phyloP scores from a whole-genome alignment of 2,888 invertebrate genomes.

The Osmoderma eremita region DNA sequence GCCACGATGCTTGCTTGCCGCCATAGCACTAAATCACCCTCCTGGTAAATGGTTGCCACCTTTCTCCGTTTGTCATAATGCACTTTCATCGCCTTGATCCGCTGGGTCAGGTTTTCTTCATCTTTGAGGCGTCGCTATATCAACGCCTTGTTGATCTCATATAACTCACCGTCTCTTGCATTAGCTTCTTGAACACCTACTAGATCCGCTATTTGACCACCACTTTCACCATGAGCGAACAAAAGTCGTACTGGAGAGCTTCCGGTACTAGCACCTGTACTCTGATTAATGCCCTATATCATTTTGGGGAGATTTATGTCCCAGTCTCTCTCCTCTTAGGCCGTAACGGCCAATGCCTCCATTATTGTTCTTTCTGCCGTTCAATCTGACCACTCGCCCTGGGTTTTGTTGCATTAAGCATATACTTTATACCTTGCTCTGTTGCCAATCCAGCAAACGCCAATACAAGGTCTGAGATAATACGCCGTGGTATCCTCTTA shows the following conservation, averaged over 20 bases:
- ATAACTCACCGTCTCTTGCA: not conserved
- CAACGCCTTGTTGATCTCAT: not conserved
- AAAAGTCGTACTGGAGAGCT: slow-evolving; percentile 51
- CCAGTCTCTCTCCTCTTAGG: slow-evolving; percentile 52
- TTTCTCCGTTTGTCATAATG: slow-evolving; percentile 40
- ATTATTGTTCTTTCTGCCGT: slow-evolving; percentile 52
- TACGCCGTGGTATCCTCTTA: slow-evolving; percentile 44
- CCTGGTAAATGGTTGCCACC: slow-evolving; percentile 44
- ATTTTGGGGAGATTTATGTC: slow-evolving; percentile 50
- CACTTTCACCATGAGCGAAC: slow-evolving; percentile 50
- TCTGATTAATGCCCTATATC: slow-evolving; percentile 54
- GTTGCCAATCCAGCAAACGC: slow-evolving; percentile 45
- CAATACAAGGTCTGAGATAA: slow-evolving; percentile 46
- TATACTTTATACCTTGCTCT: slow-evolving; percentile 35
- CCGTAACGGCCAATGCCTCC: slow-evolving; percentile 50
- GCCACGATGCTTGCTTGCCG: slow-evolving; percentile 39
- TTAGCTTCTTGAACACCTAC: slow-evolving; percentile 17
- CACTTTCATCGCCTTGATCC: slow-evolving; percentile 29
- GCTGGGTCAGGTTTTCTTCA: slow-evolving; percentile 12
- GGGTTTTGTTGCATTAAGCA: slow-evolving; percentile 46
- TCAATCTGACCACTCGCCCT: slow-evolving; percentile 51
- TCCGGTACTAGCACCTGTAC: slow-evolving; percentile 48
- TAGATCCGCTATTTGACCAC: slow-evolving; percentile 42
- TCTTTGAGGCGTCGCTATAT: not conserved
- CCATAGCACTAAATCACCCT: slow-evolving; percentile 47